These are phyloP conservation scores for Drosophila saltans DNA, from an alignment of 1,140 invertebrate species.

Conservation along the genomic window DNA sequence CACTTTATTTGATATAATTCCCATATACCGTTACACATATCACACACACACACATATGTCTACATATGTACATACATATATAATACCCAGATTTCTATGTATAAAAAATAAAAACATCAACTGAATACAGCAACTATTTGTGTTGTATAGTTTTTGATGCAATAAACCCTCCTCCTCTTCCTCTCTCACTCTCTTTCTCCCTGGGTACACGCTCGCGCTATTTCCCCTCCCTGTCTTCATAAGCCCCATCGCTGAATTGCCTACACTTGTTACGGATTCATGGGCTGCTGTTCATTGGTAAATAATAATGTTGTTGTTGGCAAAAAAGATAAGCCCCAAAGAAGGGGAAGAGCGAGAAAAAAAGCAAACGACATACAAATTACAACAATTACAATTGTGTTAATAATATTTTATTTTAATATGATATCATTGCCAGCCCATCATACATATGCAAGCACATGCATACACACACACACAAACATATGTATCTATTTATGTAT, in stretches of 20 bases:
- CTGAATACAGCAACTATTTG: constrained; percentile 75
- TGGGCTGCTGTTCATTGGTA: constrained; percentile 79
- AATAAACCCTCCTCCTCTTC: constrained; percentile 14
- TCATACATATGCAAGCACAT: not conserved
- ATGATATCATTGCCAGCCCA: not conserved
- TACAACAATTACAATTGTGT: constrained; percentile 78
- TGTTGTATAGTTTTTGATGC: constrained; percentile 69
- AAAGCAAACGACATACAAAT: constrained; percentile 38
- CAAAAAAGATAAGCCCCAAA: constrained; percentile 63
- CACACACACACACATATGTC: constrained; percentile 29
- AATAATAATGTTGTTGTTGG: constrained; percentile 82
- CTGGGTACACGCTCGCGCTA: not conserved
- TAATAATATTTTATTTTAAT: constrained; percentile 67
- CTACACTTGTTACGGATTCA: constrained; percentile 72
- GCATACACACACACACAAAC: constrained; percentile 15
- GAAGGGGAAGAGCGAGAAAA: not conserved
- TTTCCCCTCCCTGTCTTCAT: not conserved
- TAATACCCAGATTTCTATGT: constrained; percentile 21
- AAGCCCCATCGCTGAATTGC: constrained; percentile 40
- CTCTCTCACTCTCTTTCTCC: not conserved
- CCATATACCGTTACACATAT: constrained; percentile 59
- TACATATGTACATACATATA: constrained; percentile 26
- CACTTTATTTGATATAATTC: constrained; percentile 42
- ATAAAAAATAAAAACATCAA: constrained; percentile 46
- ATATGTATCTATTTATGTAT: constrained; percentile 10